Base-by-base conservation (phyloP, 2,113 vertebrate genomes). In the Etheostoma cragini region DNA sequence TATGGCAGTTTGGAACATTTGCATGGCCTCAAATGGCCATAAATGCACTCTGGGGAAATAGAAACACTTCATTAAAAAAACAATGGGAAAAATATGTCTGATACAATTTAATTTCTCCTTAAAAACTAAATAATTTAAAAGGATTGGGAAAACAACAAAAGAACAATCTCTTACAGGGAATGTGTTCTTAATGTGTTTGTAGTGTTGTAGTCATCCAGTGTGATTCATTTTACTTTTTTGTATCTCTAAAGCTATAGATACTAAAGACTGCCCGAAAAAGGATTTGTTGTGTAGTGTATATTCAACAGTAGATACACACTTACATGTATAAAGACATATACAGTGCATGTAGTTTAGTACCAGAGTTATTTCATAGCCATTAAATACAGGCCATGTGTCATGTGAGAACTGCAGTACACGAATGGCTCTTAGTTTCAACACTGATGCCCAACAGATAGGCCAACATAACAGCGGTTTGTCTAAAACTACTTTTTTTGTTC, bases 351-450 rank as follows among this genome's bases (percentile, higher is more conserved):
- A 72, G 67, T 81, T 84, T 63, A 73, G 11, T 15, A 65, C 38
- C 22, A 76, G 54, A 49, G 50, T 42, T 53, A 69, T 49, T 15
- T 42, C 46, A 72, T 15, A 50, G 52, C 7, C 24, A n/a, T 49
- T 80, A 89, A 91, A 89, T 91, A 72, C 86, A 78, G 73, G 88
- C 92, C 89, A 93, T 86, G 90, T 87, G 91, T 84, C 24, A 91
- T 89, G 90, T 91, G 90, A 91, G 76, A 42, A 45, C 24, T 54
- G 35, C 77, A 38, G 57, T 5, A 56, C 69, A 53, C 21, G 47
- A 22, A 49, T 45, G 26, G 30, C 14, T 68, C 47, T 49, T 21
- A 54, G 42, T 81, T 64, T 42, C 63, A 2, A 3, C 1, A 45
- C 33, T 33, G 45, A 65, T 30, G 21, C 26, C 52, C 63, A 52